Evolutionary conservation across 2,797 vertebrate species (phyloP).

Genomic region (Carapus acus): DNA sequence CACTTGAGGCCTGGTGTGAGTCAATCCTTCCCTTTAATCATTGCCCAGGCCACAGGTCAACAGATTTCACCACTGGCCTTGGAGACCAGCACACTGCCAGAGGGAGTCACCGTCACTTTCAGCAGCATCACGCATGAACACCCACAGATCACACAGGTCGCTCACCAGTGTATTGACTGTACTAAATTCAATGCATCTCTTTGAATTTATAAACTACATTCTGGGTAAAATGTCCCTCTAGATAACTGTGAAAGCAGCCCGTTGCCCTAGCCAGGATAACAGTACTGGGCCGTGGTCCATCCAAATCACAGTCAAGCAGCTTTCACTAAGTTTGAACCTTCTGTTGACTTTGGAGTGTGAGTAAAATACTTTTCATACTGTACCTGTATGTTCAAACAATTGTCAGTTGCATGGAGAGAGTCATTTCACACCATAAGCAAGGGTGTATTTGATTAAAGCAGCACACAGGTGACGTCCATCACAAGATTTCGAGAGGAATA

Average conservation of each 20-base stretch:
- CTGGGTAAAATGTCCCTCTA: background rate
- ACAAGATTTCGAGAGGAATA: background rate
- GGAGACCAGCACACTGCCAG: conserved; percentile 30
- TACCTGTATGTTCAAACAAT: too few relatives aligned
- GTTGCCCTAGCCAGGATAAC: conserved; percentile 41
- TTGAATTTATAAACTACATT: too few relatives aligned
- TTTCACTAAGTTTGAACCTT: conserved; percentile 35
- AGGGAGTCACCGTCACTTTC: conserved; percentile 48
- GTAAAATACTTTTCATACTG: too few relatives aligned
- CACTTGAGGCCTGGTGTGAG: conserved; percentile 46
- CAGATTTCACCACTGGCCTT: conserved; percentile 24
- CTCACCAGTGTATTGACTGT: too few relatives aligned
- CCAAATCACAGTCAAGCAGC: conserved; percentile 39
- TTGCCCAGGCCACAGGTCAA: conserved; percentile 27
- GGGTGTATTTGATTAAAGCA: background rate
- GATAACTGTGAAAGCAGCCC: conserved; percentile 37
- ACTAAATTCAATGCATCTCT: too few relatives aligned
- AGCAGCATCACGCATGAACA: conserved; percentile 14
- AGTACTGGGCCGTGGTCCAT: conserved; percentile 45
- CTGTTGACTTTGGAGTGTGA: conserved; percentile 43
- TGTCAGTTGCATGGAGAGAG: too few relatives aligned
- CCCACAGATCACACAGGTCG: conserved; percentile 23
- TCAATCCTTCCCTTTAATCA: conserved; percentile 37
- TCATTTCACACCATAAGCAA: background rate
- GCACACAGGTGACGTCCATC: background rate